phyloP scores from a whole-genome alignment of 2,888 invertebrate species.

The Spicauda simplicius region DNA sequence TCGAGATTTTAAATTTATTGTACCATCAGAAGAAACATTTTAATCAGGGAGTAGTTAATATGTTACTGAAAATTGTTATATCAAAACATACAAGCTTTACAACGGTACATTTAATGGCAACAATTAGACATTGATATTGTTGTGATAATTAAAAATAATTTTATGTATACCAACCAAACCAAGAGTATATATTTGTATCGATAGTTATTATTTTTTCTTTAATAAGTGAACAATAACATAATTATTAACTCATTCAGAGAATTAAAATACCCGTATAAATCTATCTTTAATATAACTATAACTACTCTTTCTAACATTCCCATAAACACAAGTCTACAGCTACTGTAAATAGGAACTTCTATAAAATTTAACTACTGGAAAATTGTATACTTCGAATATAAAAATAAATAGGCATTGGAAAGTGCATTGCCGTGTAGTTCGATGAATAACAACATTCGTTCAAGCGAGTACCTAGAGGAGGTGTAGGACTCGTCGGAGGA shows the following conservation, averaged over 20 bases:
- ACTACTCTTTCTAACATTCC: background rate
- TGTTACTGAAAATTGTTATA: background rate
- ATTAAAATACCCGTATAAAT: no score
- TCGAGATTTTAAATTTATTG: background rate
- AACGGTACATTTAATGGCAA: background rate
- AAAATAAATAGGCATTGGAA: background rate
- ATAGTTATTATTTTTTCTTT: background rate
- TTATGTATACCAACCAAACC: no score
- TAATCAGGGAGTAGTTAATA: background rate
- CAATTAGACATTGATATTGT: background rate
- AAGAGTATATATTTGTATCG: no score
- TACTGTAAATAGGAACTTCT: background rate
- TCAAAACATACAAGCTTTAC: background rate
- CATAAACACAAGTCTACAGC: background rate
- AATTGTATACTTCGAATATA: background rate
- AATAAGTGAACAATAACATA: background rate
- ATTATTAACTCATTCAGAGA: no score
- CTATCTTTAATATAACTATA: background rate
- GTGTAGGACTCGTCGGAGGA: constrained; percentile 79
- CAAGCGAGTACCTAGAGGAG: constrained; percentile 66
- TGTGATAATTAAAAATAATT: no score
- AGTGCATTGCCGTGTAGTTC: background rate
- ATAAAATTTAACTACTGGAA: background rate
- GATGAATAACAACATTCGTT: background rate
- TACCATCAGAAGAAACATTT: background rate